phyloP scores from a whole-genome alignment of 2,113 vertebrate genomes.

The Gorsachius goisagi region DNA sequence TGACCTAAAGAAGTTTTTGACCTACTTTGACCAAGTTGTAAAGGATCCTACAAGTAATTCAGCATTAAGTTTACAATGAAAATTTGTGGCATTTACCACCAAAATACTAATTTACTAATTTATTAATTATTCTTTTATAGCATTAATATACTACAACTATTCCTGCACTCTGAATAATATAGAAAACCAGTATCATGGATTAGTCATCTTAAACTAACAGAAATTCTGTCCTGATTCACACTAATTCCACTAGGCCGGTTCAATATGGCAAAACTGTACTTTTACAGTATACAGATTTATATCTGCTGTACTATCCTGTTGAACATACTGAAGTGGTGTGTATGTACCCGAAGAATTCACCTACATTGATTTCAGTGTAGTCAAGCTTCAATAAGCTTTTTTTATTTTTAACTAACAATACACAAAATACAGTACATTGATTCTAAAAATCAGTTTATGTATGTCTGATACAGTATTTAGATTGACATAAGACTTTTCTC shows the following conservation, averaged over 20 bases:
- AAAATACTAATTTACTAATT: neutral
- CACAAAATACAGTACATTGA: neutral
- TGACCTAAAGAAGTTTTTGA: neutral
- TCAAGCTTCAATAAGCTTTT: neutral
- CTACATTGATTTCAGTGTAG: neutral
- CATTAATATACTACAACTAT: neutral
- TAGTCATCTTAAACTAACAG: neutral
- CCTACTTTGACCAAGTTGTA: neutral
- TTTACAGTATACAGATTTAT: neutral
- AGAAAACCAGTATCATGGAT: neutral
- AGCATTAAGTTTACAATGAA: neutral
- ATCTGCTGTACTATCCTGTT: neutral
- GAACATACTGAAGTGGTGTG: neutral
- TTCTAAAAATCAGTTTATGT: neutral
- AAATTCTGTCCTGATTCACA: neutral
- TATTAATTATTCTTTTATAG: neutral
- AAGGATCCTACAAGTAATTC: neutral
- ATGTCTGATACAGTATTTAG: neutral
- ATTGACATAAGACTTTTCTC: neutral
- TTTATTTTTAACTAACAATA: neutral
- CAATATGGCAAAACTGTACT: fast-evolving
- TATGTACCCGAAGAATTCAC: neutral
- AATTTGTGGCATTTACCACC: neutral
- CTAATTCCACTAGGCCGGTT: neutral
- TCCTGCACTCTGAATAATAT: neutral